Base-by-base conservation (phyloP, 1,140 invertebrate genomes). In the Tachypleus tridentatus region DNA sequence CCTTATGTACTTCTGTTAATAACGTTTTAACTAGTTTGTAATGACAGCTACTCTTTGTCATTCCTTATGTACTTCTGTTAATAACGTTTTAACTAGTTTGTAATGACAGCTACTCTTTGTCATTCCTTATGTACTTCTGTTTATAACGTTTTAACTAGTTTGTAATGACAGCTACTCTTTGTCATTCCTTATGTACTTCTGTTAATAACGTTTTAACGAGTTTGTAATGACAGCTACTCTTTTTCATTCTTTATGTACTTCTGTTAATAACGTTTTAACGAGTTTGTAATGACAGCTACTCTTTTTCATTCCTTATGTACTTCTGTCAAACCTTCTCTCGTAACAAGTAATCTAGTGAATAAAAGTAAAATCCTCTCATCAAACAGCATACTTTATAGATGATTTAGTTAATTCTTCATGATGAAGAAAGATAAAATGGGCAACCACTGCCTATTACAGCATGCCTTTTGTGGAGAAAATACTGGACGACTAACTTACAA, bases 251-350 rank as follows among this genome's bases (percentile, higher is more conserved):
- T 75, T 54, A 74, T n/a, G n/a, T n/a, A n/a, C n/a, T n/a, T n/a
- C n/a, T n/a, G n/a, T n/a, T n/a, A n/a, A n/a, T 93, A 77, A 74
- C 3, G 7, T 8, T 69, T 58, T 58, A 51, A 49, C 9, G 3
- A 29, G 58, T 63, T 63, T 56, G 50, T 59, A 76, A 67, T 75
- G 48, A 9, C 4, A 54, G 4, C n/a, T 29, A 51, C 8, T 49
- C n/a, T 56, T 52, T n/a, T n/a, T 4, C 51, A 56, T 9, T 62
- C 56, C 73, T 75, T 54, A 74, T 29, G 29, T 2, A 29, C 29
- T 29, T 29, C 29, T 29, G 29, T 29, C 29, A 29, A 29, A 29
- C 29, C 29, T 29, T 29, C 29, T 29, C 29, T 29, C 29, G 29
- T 29, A 29, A 29, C 29, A 29, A 29, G 29, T 29, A 29, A 29